Percentiles rank a stretch among this genome's conserved stretches.
Conservation (phyloP, 2,797 vertebrate genomes). For the Aselliscus stoliczkanus region DNA sequence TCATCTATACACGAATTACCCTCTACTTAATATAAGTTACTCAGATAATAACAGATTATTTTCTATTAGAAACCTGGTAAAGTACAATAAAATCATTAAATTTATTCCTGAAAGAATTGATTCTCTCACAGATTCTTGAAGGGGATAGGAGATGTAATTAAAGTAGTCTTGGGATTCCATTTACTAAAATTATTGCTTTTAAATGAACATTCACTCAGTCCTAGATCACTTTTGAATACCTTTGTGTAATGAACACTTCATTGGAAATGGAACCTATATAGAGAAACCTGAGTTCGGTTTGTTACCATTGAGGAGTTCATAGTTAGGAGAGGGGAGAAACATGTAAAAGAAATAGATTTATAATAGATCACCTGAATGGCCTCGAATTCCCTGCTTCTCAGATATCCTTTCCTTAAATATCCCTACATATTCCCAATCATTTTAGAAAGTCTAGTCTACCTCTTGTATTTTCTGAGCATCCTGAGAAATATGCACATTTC, state of each 20-base stretch:
- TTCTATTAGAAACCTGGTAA: neutral
- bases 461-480: neutral
- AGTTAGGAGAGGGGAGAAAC: neutral
- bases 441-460: neutral
- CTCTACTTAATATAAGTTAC: neutral
- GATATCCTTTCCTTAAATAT: neutral
- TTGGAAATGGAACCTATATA: neutral
- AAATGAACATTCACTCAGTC: neutral
- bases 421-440: neutral
- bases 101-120: neutral
- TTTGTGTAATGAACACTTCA: neutral
- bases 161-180: neutral
- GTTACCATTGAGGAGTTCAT: neutral
- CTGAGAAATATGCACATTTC: neutral
- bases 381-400: neutral
- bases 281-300: neutral
- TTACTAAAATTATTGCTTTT: neutral
- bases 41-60: neutral
- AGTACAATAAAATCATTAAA: neutral
- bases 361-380: neutral
- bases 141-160: neutral
- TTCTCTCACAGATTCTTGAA: neutral
- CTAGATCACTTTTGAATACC: neutral
- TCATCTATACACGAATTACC: neutral
- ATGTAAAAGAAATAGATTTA: neutral